Evolutionary conservation across 2,888 invertebrate genomes (phyloP), one percentile per base, ranked within the genome.

Genomic region (Agriopis aurantiaria): DNA sequence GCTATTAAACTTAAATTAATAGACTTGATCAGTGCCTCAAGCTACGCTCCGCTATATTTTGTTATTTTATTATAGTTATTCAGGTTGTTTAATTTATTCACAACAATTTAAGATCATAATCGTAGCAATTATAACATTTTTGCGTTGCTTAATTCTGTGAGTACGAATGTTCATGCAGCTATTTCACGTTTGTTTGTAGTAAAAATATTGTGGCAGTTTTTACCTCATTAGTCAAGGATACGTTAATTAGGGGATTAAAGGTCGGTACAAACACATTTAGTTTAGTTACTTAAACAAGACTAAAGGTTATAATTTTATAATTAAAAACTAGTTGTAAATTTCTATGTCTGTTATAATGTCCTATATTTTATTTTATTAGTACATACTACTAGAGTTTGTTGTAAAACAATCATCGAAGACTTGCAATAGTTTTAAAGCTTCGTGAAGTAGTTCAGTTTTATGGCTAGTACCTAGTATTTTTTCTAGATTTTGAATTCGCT

Each of bases 141-240:
- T 70, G 66, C 48, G 66, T 70, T 63, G 66, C 66, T 53, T 70
- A 66, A 63, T 46, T 62, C 41, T 53, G 58, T 55, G 69, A 52
- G 60, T 62, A 59, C 14, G 58, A 48, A 53, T 48, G 62, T 70
- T 62, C 62, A 70, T 63, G 66, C 57, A 62, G 62, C 66, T 59
- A 70, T 70, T 62, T 63, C 53, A 45, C 48, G 52, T 69, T 61
- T 48, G 46, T 69, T 64, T 65, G 51, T 66, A 43, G 57, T 33
- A 56, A 66, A 46, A 59, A 71, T 67, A 45, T 48, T 65, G 66
- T 59, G 66, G 66, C 55, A 55, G 65, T 69, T 66, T 66, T 66
- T 67, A 57, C 70, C 70, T 67, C 70, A 71, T 71, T 71, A 71
- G 70, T 71, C 66, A 71, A 71, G 66, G 70, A 71, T 71, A 66